These are phyloP conservation scores for Anguilla rostrata DNA, from an alignment of 2,113 vertebrate genomes.

Conservation along the genomic window DNA sequence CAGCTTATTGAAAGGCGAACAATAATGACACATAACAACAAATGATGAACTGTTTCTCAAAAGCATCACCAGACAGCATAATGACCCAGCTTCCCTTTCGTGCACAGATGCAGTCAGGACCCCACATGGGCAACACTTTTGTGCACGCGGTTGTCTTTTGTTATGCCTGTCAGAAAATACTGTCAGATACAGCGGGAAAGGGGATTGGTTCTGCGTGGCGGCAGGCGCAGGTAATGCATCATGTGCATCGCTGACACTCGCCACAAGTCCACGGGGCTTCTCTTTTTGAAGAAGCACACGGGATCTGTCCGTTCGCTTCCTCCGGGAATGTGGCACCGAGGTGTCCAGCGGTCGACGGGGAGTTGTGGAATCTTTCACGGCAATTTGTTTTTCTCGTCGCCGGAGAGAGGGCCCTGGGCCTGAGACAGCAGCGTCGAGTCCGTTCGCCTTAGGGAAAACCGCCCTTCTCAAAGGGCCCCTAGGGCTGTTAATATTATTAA, in stretches of 20 bases:
- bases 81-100: not conserved
- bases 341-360: slow-evolving; percentile 47
- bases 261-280: slow-evolving; percentile 41
- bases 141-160: not conserved
- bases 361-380: slow-evolving; percentile 46
- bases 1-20: slow-evolving; percentile 34
- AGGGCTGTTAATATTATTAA: not conserved
- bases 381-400: slow-evolving; percentile 43
- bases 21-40: slow-evolving; percentile 36
- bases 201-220: not conserved
- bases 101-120: not conserved
- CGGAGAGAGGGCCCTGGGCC: not conserved
- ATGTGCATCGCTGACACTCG: slow-evolving; percentile 43
- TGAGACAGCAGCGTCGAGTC: not conserved
- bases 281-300: slow-evolving; percentile 46
- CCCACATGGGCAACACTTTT: not conserved
- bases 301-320: slow-evolving; percentile 51
- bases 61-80: slow-evolving; percentile 32
- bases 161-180: not conserved
- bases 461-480: not conserved
- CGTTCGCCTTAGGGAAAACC: not conserved
- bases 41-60: slow-evolving; percentile 36
- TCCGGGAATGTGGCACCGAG: slow-evolving; percentile 54
- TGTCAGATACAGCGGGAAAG: not conserved
- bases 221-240: slow-evolving; percentile 47